Percentiles rank a stretch among this genome's conserved stretches.
These are phyloP conservation scores for Galeopsomyia nigrocyanea DNA, from an alignment of 2,888 invertebrate species.

Conservation along the genomic window DNA sequence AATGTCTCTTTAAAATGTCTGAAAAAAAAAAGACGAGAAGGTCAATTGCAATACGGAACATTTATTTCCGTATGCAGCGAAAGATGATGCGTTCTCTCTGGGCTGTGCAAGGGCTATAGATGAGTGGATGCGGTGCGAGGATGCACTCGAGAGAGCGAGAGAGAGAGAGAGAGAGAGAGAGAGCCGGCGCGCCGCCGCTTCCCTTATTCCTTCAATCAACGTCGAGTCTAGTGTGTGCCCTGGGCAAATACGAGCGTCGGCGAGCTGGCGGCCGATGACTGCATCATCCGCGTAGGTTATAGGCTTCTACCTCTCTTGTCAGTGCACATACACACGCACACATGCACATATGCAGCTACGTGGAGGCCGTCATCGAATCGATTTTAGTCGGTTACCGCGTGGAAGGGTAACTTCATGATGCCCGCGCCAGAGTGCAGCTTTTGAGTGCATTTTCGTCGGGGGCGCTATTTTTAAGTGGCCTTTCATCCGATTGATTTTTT, in stretches of 20 bases:
- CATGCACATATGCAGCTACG: no score
- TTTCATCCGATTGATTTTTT: slow-evolving; percentile 1
- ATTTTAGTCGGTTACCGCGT: slow-evolving; percentile 40
- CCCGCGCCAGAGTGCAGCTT: neutral
- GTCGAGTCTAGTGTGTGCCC: slow-evolving; percentile 68
- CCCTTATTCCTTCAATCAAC: slow-evolving; percentile 69
- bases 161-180: slow-evolving; percentile 49
- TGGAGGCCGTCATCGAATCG: slow-evolving; percentile 55
- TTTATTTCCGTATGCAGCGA: slow-evolving; percentile 4
- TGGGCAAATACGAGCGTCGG: slow-evolving; percentile 65
- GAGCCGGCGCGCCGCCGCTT: slow-evolving; percentile 57
- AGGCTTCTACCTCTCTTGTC: slow-evolving; percentile 48
- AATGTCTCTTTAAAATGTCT: no score
- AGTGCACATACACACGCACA: no score
- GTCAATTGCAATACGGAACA: neutral
- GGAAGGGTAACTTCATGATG: slow-evolving; percentile 33
- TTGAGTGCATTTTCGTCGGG: no score
- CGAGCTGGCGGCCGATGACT: slow-evolving; percentile 66
- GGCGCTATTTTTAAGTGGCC: no score
- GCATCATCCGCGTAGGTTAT: slow-evolving; percentile 63
- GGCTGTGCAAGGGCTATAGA: slow-evolving; percentile 19
- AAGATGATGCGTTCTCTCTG: slow-evolving; percentile 28
- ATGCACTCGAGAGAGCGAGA: slow-evolving; percentile 57
- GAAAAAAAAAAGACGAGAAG: no score
- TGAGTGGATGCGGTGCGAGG: slow-evolving; percentile 43